Base-by-base conservation (phyloP, 2,888 invertebrate genomes). In the Rhyacophila evoluta region DNA sequence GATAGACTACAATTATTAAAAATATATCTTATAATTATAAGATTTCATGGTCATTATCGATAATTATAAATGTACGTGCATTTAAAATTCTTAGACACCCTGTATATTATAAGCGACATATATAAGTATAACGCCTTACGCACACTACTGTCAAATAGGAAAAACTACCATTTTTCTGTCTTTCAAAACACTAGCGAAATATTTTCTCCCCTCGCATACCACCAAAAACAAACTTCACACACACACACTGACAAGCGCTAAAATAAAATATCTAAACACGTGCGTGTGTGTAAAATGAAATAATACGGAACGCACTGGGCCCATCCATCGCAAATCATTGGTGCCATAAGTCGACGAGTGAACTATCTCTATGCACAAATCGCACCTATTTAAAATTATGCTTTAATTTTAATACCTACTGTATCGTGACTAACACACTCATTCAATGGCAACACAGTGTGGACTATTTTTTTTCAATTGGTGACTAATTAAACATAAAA, bases 81-180 rank as follows among this genome's bases (percentile, higher is more conserved):
- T 55, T 6, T 2, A 1, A 10, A 1, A 10, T 15, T 55, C 19
- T 10, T 55, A 19, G 10, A 55, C 55, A 55, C 12, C 2, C 55
- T 55, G 55, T 55, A 55, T 55, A 55, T 55, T 55, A 55, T 55
- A 55, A 55, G 55, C 55, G 55, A 55, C 55, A 19, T 19, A 19
- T 55, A 55, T 55, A 55, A 55, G 55, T 55, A 55, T 55, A 55
- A 55, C 25, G 55, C 19, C 55, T 55, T 55, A 55, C 55, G 55
- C 55, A 55, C 55, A 55, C 55, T 10, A 55, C 55, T 55, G 55
- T 77, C 77, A 77, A 77, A 77, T 77, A 39, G 69, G 77, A 77
- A 77, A 77, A 77, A 77, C 77, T 77, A 77, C 77, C 72, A 72
- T 77, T 75, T 55, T 77, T 77, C 77, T 72, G 77, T 77, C 77